A percentile compares a stretch with the other conserved stretches of the same genome.
phyloP scores from a whole-genome alignment of 1,140 invertebrate genomes.

The Zophobas morio region DNA sequence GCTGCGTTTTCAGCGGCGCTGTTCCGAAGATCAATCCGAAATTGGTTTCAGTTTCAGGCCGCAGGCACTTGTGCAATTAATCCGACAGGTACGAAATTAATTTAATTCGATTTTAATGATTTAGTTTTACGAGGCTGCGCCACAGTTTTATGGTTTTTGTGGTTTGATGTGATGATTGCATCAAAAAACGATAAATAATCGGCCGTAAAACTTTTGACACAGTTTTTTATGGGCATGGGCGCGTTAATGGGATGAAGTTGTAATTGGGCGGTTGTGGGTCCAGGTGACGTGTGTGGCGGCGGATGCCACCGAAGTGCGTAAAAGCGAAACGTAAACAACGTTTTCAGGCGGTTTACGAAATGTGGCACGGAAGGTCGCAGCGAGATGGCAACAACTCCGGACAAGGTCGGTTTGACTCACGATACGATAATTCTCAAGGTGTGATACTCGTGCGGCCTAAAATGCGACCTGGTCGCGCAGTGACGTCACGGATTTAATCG shows the following conservation, averaged over 20 bases:
- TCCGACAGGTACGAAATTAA: slow-evolving; percentile 27
- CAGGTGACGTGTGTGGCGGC: neutral
- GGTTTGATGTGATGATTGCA: slow-evolving; percentile 22
- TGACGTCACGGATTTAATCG: no score
- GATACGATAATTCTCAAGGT: no score
- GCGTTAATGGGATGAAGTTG: neutral
- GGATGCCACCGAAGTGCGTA: no score
- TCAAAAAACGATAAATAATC: slow-evolving; percentile 32
- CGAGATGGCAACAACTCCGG: no score
- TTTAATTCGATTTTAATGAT: slow-evolving; percentile 39
- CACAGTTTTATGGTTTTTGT: slow-evolving; percentile 30
- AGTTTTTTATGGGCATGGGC: slow-evolving; percentile 18
- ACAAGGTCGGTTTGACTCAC: no score
- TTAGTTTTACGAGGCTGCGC: slow-evolving; percentile 24
- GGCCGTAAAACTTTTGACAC: slow-evolving; percentile 18
- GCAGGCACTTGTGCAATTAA: slow-evolving; percentile 26
- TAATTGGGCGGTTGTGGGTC: neutral
- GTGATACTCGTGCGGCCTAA: no score
- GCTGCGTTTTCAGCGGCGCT: slow-evolving; percentile 13
- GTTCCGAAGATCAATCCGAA: slow-evolving; percentile 13
- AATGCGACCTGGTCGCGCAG: no score
- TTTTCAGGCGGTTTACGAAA: no score
- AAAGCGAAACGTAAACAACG: no score
- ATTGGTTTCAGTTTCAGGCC: slow-evolving; percentile 27
- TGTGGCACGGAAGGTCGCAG: no score